Evolutionary conservation across 2,797 vertebrate species (phyloP).

Genomic region (Gallinago nigripennis): DNA sequence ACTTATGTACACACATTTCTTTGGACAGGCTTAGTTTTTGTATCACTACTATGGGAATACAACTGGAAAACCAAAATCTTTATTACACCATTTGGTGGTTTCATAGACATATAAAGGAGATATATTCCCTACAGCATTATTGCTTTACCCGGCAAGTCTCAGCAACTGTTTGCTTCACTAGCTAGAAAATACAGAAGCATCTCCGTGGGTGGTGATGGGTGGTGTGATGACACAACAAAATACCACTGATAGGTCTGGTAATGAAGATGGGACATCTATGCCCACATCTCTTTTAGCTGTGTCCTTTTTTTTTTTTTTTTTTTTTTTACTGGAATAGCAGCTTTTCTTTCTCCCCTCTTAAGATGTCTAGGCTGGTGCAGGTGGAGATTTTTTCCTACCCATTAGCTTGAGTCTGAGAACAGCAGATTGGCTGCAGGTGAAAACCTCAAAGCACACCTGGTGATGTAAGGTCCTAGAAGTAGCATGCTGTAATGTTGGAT

Average conservation of each 20-base stretch:
- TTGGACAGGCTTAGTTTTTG: not conserved
- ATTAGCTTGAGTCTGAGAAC: not conserved
- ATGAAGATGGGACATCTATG: not conserved
- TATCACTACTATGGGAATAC: not conserved
- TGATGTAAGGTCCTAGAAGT: not conserved
- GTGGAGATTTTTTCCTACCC: not conserved
- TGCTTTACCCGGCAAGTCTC: not conserved
- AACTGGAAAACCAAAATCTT: not conserved
- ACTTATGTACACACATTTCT: not conserved
- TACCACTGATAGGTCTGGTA: not conserved
- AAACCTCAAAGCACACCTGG: fast-evolving
- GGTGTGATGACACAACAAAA: not conserved
- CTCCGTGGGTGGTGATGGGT: not conserved
- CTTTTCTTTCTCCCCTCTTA: not conserved
- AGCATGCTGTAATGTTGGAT: fast-evolving
- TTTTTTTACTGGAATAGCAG: not conserved
- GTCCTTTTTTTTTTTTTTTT: not conserved
- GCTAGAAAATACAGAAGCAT: not conserved
- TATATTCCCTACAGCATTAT: not conserved
- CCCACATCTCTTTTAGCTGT: not conserved
- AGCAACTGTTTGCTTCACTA: not conserved
- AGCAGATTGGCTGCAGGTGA: not conserved
- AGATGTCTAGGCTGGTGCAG: not conserved
- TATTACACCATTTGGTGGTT: not conserved
- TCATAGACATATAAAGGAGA: not conserved